Evolutionary conservation across 2,888 invertebrate species (phyloP), one percentile per base, ranked within the genome.

Genomic region (Lasioglossum calceatum): DNA sequence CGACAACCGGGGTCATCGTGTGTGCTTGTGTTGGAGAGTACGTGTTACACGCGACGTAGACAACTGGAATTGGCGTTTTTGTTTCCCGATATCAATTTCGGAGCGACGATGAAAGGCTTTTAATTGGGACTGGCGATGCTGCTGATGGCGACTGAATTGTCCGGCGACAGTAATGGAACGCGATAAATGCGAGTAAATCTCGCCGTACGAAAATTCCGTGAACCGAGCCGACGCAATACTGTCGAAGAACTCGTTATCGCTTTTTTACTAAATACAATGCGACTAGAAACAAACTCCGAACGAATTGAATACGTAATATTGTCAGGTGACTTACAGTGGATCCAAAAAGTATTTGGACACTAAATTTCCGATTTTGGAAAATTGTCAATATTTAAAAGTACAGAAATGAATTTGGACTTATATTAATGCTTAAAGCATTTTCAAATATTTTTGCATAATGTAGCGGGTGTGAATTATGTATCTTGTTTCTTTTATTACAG

Each of bases 61-160:
- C 92, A 92, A 90, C 90, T 94, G 93, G 93, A 94, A 94, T 94
- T 94, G 94, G 93, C 94, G 93, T 95, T 94, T 94, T 94, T 94
- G 93, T 94, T 93, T 94, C 93, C 87, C 93, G 93, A 94, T 94
- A 94, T 94, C 94, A 94, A 94, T 94, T 94, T 92, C 93, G 91
- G 91, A 87, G 90, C 84, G 91, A 91, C 92, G 92, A 90, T 92
- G 92, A 93, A 93, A 91, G 91, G 82, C 91, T 93, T 94, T 94
- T 93, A 93, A 94, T 94, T 94, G 94, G 92, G 92, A 91, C 78
- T 39, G 84, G 81, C 80, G 77, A 80, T 78, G 81, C 78, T 77
- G 79, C 91, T 89, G 89, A 90, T 91, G 90, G 87, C 90, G 90
- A 91, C 73, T 64, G 80, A 81, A 84, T 82, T 89, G 92, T 92